Percentiles rank a stretch among this genome's conserved stretches.
phyloP scores from a whole-genome alignment of 2,888 invertebrate species.

The Drosophila putrida region DNA sequence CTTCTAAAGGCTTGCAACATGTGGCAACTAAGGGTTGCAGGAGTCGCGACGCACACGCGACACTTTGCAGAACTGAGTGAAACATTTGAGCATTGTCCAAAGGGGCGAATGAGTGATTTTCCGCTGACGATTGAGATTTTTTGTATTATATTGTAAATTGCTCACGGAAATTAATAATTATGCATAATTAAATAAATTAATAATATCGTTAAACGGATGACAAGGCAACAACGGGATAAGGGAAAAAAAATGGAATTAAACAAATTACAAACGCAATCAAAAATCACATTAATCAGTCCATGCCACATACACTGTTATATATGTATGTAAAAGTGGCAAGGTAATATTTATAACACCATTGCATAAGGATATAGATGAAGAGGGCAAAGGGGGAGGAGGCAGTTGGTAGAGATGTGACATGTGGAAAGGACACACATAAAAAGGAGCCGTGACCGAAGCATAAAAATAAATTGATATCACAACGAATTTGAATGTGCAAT shows the following conservation, averaged over 20 bases:
- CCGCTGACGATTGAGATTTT: background rate
- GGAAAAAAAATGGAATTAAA: constrained; percentile 34
- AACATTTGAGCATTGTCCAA: background rate
- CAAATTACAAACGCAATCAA: constrained; percentile 60
- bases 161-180: constrained; percentile 46
- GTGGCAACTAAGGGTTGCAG: constrained; percentile 21
- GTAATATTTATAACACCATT: constrained; percentile 24
- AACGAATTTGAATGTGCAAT: constrained; percentile 64
- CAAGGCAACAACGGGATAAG: constrained; percentile 1
- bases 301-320: constrained; percentile 12
- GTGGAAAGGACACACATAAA: constrained; percentile 16
- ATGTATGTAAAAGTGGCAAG: constrained; percentile 26
- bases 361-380: background rate
- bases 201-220: constrained; percentile 45
- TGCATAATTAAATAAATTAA: constrained; percentile 56
- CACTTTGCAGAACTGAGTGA: constrained; percentile 33
- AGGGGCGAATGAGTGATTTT: constrained; percentile 27
- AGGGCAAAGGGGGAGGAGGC: background rate
- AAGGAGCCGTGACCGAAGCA: constrained; percentile 47
- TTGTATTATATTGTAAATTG: constrained; percentile 7
- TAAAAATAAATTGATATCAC: constrained; percentile 74
- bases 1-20: constrained; percentile 16
- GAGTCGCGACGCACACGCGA: background rate
- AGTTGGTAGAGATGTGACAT: background rate
- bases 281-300: constrained; percentile 60